Evolutionary conservation across 2,888 invertebrate species (phyloP), one percentile per base, ranked within the genome.

Genomic region (Microchrysa polita): DNA sequence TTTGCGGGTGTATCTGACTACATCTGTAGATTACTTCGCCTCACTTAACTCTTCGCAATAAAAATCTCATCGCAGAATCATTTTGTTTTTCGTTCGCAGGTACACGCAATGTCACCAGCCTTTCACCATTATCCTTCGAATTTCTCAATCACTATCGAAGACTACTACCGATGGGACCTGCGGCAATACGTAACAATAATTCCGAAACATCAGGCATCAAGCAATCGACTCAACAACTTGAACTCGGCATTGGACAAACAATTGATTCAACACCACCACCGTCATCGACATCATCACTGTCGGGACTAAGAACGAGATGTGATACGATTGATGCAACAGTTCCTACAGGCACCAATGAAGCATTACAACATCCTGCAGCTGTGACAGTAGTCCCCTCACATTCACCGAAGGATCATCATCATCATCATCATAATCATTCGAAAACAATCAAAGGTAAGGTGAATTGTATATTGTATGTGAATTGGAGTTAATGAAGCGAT

Each of bases 121-220:
- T 74, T 34, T 75, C 77, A 44, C 77, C 75, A 53, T 44, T 73
- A 65, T 75, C 75, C 2, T 75, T 77, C 63, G 77, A 77, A 73
- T 77, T 77, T 72, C 74, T 77, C 27, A 75, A 72, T 67, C 77
- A 77, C 67, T 77, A 77, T 73, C 75, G 77, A 48, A 74, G 75
- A 9, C 61, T 77, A 48, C 61, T 77, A 61, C 77, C 77, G 0
- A 74, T 77, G 69, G 74, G 73, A 52, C 75, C 77, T 42, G 69
- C 75, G 65, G 74, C 77, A 20, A 75, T 75, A 40, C 74, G 69
- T 12, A 57, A 57, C 42, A 55, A 55, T n/a, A 55, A 55, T n/a
- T 20, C 42, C 14, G 69, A 55, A 20, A 23, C 73, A 52, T 60
- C 61, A 40, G 73, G 67, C 1, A 67, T 16, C 18, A 20, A 48